Evolutionary conservation across 2,113 vertebrate genomes (phyloP), one percentile per base, ranked within the genome.

Genomic region (Clarias gariepinus): DNA sequence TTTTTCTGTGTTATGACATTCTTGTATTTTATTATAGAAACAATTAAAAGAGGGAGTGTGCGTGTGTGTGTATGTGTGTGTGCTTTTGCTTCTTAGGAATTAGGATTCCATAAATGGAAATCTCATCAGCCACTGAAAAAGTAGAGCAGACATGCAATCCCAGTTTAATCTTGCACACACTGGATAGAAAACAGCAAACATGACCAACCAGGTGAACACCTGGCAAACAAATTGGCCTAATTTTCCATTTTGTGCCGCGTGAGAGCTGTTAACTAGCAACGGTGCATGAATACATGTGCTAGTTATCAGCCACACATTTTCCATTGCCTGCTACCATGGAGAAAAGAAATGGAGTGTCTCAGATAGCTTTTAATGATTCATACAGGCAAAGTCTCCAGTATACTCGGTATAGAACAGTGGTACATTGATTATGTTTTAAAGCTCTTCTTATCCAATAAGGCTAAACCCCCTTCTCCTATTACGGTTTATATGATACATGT

Each of bases 221-320:
- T 85, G 57, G 57, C 25, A 41, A 89, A 81, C 57, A 74, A 7
- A 36, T 58, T 87, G 81, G 85, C 81, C 81, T 87, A 77, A 86
- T 61, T 82, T 87, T 80, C 86, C 61, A 71, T 68, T n/a, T 28
- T 63, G 76, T 64, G 69, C 64, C 86, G 21, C 69, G 53, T 78
- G 87, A 71, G 88, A 85, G 19, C 82, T 66, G 80, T 83, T 90
- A 86, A 87, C 87, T 87, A 90, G 83, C 61, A 36, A 69, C 33
- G 61, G 80, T 69, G n/a, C 81, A 85, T 80, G 25, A 80, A 71
- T 82, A 69, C 64, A 60, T 79, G 8, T 47, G 66, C 57, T 68
- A 78, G 53, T 88, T 55, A 21, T 86, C 64, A 28, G 68, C 60
- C 80, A 85, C 28, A 74, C 68, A 69, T 53, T 55, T 83, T 55